These are phyloP conservation scores for Takifugu bimaculatus DNA, from an alignment of 2,113 vertebrate species.

Conservation along the genomic window DNA sequence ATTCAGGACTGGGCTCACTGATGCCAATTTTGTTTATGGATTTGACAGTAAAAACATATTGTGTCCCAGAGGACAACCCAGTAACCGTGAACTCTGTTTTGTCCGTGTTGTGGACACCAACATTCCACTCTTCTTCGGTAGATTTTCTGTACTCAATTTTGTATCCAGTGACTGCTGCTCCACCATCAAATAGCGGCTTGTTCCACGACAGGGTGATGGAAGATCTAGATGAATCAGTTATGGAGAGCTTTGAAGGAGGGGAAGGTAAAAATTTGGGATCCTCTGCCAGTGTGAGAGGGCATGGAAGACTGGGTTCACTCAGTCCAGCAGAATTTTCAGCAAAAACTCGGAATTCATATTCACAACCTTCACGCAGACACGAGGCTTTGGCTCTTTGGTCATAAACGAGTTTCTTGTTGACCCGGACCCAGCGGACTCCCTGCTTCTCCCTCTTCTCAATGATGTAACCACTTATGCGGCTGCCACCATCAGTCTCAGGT, in stretches of 20 bases:
- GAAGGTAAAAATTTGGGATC: conserved; percentile 92
- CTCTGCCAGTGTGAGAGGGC: conserved; percentile 83
- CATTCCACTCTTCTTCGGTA: conserved; percentile 87
- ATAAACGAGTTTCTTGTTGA: conserved; percentile 96
- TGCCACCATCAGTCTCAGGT: conserved; percentile 90
- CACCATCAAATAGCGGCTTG: conserved; percentile 96
- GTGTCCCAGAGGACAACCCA: conserved; percentile 81
- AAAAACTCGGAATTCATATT: conserved; percentile 96
- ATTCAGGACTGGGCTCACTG: conserved; percentile 88
- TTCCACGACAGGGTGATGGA: conserved; percentile 88
- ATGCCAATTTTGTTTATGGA: conserved; percentile 91
- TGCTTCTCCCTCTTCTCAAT: conserved; percentile 95
- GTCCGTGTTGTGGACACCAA: conserved; percentile 82
- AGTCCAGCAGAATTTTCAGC: conserved; percentile 95
- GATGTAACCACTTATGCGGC: conserved; percentile 89
- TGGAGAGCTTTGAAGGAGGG: conserved; percentile 86
- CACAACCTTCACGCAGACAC: conserved; percentile 86
- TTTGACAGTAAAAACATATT: conserved; percentile 87
- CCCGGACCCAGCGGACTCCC: conserved; percentile 89
- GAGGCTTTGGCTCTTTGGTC: conserved; percentile 93
- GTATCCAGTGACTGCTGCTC: conserved; percentile 88
- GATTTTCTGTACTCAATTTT: conserved; percentile 87
- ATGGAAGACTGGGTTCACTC: conserved; percentile 86
- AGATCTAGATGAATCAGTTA: conserved; percentile 86
- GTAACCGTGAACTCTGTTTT: conserved; percentile 87